Evolutionary conservation across 2,113 vertebrate genomes (phyloP), one percentile per base, ranked within the genome.

Genomic region (Prochilodus magdalenae): DNA sequence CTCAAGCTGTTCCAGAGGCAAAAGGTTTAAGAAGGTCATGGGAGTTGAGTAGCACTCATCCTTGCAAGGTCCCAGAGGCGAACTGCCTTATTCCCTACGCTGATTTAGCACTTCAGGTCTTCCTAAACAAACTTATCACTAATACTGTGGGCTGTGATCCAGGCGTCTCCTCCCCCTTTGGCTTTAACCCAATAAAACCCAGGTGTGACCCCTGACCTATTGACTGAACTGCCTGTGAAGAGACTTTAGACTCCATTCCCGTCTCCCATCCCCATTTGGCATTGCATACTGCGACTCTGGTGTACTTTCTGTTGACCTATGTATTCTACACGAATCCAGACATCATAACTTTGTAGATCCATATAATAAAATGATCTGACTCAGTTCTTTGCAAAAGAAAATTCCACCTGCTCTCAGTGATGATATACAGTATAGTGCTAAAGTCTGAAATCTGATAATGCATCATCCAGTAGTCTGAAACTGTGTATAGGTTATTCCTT

Each of bases 131-230:
- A 77, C 69, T 40, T 65, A 72, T 59, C 20, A 55, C 55, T 47
- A 74, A 84, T 89, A 83, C 78, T 74, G 55, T 53, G 71, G 77
- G 65, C 51, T 87, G 87, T 84, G 53, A 70, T 29, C 15, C 24
- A 69, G 1, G 15, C 4, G 10, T 27, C 51, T 83, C 62, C 27
- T 29, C 70, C 84, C 36, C 22, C 71, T 70, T 57, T 47, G 15
- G 27, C 69, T 44, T 63, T 53, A 80, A 65, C 75, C 71, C 33
- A 53, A 30, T 84, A 80, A 90, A 84, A 79, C 84, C 77, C 75
- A 88, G 74, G 84, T 80, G 77, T 84, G 84, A 86, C 55, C 80
- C 83, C 44, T 84, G 74, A 82, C 71, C 53, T 77, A 15, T 80
- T 70, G 75, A 75, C 24, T 55, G 53, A n/a, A 47, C 63, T 60